Base-by-base conservation (phyloP, 2,113 vertebrate species). In the Pollimyrus isidori region DNA sequence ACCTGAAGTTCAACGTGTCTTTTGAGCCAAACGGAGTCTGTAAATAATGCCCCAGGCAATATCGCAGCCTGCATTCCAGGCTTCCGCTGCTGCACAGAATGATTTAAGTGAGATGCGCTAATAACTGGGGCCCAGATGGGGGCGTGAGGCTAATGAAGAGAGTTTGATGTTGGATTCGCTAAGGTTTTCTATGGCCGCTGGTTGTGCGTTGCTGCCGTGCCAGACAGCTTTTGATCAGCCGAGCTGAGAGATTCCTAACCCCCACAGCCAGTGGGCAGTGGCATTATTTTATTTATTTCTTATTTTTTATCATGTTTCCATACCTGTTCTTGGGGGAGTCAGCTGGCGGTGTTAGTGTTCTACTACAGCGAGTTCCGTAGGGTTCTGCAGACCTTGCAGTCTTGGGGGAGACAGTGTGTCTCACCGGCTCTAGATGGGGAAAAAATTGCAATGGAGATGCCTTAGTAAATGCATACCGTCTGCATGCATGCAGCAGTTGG, bases 381-480 rank as follows among this genome's bases (percentile, higher is more conserved):
- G 85, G 73, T 53, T 48, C 30, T 80, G 35, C 19, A 42, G 73
- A 87, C 69, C 48, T 30, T 39, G 50, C 53, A 89, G 42, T 88
- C 48, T 48, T 52, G 7, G 39, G 89, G 87, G 58, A 50, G 73
- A 86, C 48, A 42, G 46, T 52, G 65, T 58, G 73, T 19, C 48
- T 91, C 53, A 88, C 35, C 35, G 62, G 45, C 58, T 42, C 89
- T 73, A 88, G 48, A 84, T 87, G 35, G 35, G 15, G 13, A 19
- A 80, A 39, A 2, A 23, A 39, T 17, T 42, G 35, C 17, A 6
- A 80, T 42, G 4, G 73, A 17, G 30, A 95, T 91, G 91, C 95
- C 95, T 95, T 95, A 94, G 95, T 95, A 95, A 95, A 96, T 95
- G 94, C 92, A 89, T 90, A 90, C 26, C 90, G 89, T 90, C 49